Evolutionary conservation across 2,888 invertebrate species (phyloP).

Genomic region (Apotomis betuletana): DNA sequence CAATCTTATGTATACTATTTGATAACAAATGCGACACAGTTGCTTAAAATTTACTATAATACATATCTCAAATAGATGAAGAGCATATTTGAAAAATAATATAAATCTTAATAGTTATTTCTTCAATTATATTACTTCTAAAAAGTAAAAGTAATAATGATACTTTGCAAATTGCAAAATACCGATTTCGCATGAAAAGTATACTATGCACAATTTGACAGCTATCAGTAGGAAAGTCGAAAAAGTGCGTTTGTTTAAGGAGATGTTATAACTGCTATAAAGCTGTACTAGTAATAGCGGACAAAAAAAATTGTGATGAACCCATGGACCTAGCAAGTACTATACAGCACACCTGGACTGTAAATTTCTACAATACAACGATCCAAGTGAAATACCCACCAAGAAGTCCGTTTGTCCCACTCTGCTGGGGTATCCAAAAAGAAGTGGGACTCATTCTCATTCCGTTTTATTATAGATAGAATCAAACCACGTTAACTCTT

Average conservation of each 20-base stretch:
- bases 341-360: no score
- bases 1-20: constrained; percentile 23
- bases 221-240: constrained; percentile 5
- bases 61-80: constrained; percentile 4
- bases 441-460: no score
- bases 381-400: no score
- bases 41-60: constrained; percentile 20
- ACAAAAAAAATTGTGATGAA: no score
- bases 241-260: not conserved
- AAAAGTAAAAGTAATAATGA: not conserved
- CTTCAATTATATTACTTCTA: not conserved
- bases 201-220: constrained; percentile 7
- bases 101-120: not conserved
- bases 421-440: no score
- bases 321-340: no score
- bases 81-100: constrained; percentile 3
- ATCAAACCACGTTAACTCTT: no score
- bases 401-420: no score
- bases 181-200: constrained; percentile 16
- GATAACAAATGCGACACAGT: constrained; percentile 16
- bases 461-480: no score
- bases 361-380: no score
- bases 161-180: constrained; percentile 15
- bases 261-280: not conserved
- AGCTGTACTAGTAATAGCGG: no score